Base-by-base conservation (phyloP, 2,888 invertebrate species). In the Danaus chrysippus region DNA sequence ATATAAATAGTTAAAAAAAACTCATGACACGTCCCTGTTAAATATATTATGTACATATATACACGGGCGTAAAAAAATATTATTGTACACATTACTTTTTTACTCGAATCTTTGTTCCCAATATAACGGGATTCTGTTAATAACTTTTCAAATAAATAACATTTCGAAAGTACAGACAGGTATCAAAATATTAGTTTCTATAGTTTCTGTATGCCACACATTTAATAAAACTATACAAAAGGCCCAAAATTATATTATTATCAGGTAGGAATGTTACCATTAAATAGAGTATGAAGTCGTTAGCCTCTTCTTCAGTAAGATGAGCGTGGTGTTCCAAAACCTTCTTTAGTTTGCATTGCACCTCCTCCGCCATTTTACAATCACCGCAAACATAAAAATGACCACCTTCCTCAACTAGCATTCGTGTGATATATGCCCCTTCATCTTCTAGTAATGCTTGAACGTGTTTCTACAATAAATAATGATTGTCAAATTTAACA, bases 301-400 rank as follows among this genome's bases (percentile, higher is more conserved):
- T 96, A 10, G 96, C 95, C 82, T 97, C 95, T 63, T 93, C 92
- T 59, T 96, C 94, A 6, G 92, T 91, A 93, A 97, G 93, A 68
- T 92, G 87, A 54, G 95, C 95, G 74, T 91, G 79, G 65, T 74
- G 74, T 78, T 94, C 93, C 58, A 97, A 92, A 58, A 97, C 94
- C 68, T 91, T 92, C 85, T 96, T 96, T 61, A 98, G 88, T 46
- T 96, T 98, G 79, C 96, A 96, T 82, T 96, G 96, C 9, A 98
- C 98, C 82, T 97, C 96, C 80, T 98, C 97, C 0, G 98, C 98
- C 98, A 99, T 99, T 66, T 97, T 97, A 74, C 98, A 98, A 86
- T 98, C 98, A 10, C 98, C 98, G 76, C 98, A 99, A 0, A 99
- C 98, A 78, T 97, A 98, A 78, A 98, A 96, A 80, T 98, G 98